Base-by-base conservation (phyloP, 2,797 vertebrate species). In the Rhabdophis nuchalis region DNA sequence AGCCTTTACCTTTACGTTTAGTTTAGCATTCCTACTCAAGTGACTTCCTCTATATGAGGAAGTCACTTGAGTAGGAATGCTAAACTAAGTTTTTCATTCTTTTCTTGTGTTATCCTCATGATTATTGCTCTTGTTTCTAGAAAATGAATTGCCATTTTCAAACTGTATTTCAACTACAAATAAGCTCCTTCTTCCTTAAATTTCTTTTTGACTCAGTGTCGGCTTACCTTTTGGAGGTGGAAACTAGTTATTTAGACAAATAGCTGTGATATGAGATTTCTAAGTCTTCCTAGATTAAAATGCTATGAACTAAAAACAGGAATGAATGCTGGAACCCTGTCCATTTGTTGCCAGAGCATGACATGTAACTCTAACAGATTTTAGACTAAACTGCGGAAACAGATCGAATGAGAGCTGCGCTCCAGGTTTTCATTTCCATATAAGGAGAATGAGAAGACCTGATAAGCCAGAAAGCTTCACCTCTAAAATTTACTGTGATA, bases 391-490 rank as follows among this genome's bases (percentile, higher is more conserved):
- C 94, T 92, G 94, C 87, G 90, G 94, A 93, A 96, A 92, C 94
- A 91, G 95, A 97, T 94, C 94, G 95, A 92, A 91, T 68, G 92
- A 96, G 92, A 93, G 94, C 92, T 23, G 91, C 93, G 94, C 97
- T 96, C 93, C 86, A 93, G 94, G 68, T 93, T 95, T 88, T 86
- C 53, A 94, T 90, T 87, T 95, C 95, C 93, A 93, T 91, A 87
- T 64, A 82, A 90, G 91, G 96, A 95, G 95, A 97, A 97, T 36
- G 86, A 96, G 96, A 96, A 95, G 93, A 93, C 95, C 97, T 94
- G 95, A 97, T 96, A 97, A 96, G 93, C 93, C 91, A 86, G 91
- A 92, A 96, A 96, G 95, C 95, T 92, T 94, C 93, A 93, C 95
- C 96, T 92, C 94, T 64, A 96, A 97, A 97, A 96, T 89, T 90